Evolutionary conservation across 35 echinoderm and acorn worm genomes (phyloP), one percentile per base, ranked within the genome.

Genomic region (Stichopus chloronotus): DNA sequence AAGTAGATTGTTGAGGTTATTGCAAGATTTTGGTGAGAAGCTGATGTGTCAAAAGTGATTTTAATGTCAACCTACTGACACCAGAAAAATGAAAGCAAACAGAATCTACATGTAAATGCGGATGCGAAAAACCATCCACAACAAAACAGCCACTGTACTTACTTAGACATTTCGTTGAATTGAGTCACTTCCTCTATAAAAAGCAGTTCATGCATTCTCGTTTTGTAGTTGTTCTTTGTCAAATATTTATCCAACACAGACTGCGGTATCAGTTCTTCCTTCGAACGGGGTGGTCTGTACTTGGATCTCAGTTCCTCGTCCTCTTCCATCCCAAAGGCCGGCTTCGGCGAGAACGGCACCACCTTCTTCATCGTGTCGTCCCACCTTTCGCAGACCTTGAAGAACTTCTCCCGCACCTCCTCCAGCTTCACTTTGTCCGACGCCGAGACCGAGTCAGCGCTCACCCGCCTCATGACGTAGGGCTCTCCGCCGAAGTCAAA

Each of bases 401-500:
- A 55, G 63, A 99, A 79, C 12, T 93, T 95, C 58, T 92, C 94
- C 56, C 95, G 80, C 13, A 91, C 94, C 63, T 99, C 97, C 6
- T 99, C 97, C 11, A 99, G 82, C 53, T 96, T 84, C 92, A 95
- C 92, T 76, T 94, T 92, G 90, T 94, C 93, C 4, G 93, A 93
- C 58, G 94, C 74, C 4, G 97, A 96, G 81, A 99, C 97, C 2
- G 95, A 94, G 24, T 99, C 97, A 14, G 96, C 97, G 12, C 87
- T 96, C 19, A 99, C 88, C 11, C 95, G 85, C n/a, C 87, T 79
- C 55, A 99, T 95, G 25, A 99, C 92, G 9, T 92, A 96, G 4
- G 97, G 97, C 85, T 96, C 95, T 4, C 53, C 79, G 21, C 97
- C 97, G 60, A 99, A 95, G 90, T 99, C 97, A 43, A 99, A 99